Conservation (phyloP, 2,113 vertebrate species). For the Emydocephalus ijimae region DNA sequence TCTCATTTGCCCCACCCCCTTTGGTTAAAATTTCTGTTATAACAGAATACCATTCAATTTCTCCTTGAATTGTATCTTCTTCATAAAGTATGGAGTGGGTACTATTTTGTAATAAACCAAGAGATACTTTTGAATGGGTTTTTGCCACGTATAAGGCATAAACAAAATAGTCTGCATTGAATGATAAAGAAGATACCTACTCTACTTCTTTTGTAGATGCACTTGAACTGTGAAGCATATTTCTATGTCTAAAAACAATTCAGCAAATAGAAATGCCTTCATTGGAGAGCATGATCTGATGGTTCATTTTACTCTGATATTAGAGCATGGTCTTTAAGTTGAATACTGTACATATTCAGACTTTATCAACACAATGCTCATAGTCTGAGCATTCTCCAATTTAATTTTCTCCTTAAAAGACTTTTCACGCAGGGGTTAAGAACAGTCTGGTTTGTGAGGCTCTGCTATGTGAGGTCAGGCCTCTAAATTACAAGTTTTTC, state of each 20-base stretch:
- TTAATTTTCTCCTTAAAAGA: rapidly evolving
- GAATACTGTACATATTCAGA: neutral
- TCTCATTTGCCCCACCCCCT: neutral
- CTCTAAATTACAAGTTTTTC: slow-evolving; percentile 13
- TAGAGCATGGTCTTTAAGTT: rapidly evolving
- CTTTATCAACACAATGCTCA: neutral
- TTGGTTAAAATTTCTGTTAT: neutral
- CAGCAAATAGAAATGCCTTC: neutral
- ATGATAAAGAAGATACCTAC: neutral
- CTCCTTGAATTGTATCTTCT: neutral
- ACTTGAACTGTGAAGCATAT: neutral
- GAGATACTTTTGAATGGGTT: neutral
- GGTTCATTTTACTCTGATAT: rapidly evolving
- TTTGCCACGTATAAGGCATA: neutral
- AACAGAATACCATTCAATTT: neutral
- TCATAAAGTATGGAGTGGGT: neutral
- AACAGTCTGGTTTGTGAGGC: neutral
- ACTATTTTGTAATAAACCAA: neutral
- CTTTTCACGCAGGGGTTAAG: neutral
- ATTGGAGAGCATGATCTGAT: neutral
- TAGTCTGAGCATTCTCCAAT: neutral
- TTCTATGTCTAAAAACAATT: neutral
- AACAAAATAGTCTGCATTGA: neutral
- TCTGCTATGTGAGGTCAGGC: neutral
- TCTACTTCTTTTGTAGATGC: neutral